A percentile compares a stretch with the other conserved stretches of the same genome.
phyloP scores from a whole-genome alignment of 2,113 vertebrate genomes.

The Bungarus multicinctus region DNA sequence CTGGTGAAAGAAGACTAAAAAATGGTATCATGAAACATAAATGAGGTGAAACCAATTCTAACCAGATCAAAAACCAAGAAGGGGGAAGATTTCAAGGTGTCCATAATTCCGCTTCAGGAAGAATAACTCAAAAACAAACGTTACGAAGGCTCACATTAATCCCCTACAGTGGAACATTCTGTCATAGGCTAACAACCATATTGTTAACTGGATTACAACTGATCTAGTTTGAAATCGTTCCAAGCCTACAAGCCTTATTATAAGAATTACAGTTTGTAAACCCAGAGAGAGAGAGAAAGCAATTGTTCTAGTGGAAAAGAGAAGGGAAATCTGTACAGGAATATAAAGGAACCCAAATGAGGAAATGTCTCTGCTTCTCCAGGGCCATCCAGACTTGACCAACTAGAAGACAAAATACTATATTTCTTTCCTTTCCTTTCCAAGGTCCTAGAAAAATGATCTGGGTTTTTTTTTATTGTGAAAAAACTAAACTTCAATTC shows the following conservation, averaged over 20 bases:
- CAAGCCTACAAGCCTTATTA: not conserved
- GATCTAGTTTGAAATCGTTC: not conserved
- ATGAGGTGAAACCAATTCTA: not conserved
- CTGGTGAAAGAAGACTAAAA: not conserved
- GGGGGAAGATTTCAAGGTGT: not conserved
- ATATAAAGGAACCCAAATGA: not conserved
- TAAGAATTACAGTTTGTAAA: not conserved
- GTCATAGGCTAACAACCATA: not conserved
- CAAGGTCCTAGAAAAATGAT: no score
- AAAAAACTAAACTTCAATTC: no score
- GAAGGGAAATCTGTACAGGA: not conserved
- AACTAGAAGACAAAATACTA: no score
- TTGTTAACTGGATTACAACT: not conserved
- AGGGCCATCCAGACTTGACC: not conserved
- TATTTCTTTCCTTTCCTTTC: no score
- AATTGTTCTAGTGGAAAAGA: not conserved
- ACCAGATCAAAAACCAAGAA: not conserved
- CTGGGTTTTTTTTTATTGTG: no score
- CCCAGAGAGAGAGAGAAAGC: not conserved
- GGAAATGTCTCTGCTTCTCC: not conserved
- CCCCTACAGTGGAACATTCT: not conserved
- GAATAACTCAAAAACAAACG: not conserved
- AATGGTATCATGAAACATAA: not conserved
- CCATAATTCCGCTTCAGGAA: not conserved
- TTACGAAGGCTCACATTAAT: not conserved